Conservation (phyloP, 1,140 invertebrate genomes). For the Babylonia areolata region DNA sequence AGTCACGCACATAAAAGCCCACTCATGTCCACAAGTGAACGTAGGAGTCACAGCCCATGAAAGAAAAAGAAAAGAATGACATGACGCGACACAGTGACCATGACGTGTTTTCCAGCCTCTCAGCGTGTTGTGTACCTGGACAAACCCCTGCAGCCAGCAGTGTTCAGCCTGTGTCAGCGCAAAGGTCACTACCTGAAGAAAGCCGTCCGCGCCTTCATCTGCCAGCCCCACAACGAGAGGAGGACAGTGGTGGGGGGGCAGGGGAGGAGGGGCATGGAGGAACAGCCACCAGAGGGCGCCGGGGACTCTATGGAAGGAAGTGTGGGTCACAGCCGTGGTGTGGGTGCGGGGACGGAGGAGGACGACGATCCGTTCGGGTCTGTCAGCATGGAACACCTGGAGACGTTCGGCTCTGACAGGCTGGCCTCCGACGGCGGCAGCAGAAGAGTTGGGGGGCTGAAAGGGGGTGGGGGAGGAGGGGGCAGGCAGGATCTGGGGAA, state of each 20-base stretch:
- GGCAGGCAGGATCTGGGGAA: not conserved
- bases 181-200: conserved; percentile 24
- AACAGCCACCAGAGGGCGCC: not conserved
- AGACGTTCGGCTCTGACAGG: conserved; percentile 32
- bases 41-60: no score
- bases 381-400: conserved; percentile 30
- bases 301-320: not conserved
- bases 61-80: no score
- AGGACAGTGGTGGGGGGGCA: not conserved
- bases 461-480: not conserved
- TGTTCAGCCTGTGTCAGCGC: not conserved
- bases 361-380: not conserved
- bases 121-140: conserved; percentile 34
- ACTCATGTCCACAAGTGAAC: no score
- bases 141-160: conserved; percentile 31
- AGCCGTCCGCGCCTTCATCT: conserved; percentile 9
- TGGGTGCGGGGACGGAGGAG: not conserved
- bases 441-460: not conserved
- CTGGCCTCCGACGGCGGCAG: not conserved
- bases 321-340: not conserved
- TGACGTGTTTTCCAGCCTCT: not conserved
- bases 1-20: no score
- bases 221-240: conserved; percentile 10
- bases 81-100: no score
- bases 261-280: not conserved